Base-by-base conservation (phyloP, 2,888 invertebrate genomes). In the Mimas tiliae region DNA sequence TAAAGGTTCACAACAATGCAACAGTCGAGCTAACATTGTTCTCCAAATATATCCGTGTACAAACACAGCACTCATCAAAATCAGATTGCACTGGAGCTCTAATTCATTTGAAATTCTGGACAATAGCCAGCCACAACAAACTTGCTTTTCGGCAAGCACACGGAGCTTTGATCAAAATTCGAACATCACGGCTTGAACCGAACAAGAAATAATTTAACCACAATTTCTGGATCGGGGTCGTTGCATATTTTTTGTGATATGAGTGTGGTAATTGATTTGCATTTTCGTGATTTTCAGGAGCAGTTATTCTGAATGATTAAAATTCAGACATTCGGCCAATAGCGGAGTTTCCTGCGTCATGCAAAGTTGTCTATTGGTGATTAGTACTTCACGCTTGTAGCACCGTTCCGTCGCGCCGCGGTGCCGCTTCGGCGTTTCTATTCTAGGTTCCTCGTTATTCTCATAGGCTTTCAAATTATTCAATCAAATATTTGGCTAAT, bases 11-110 rank as follows among this genome's bases (percentile, higher is more conserved):
- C 27, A 52, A 58, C 58, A 50, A 58, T 58, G 38, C 58, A 65
- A 48, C 52, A 63, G 19, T 33, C 63, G 66, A 52, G 16, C 52
- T 51, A 16, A 63, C 63, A 66, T 63, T 63, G 66, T 53, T 62
- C 33, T 63, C 66, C 66, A 53, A 63, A 66, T 63, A 66, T 66
- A 66, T 63, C 63, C 53, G 47, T 19, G 63, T 48, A 62, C 66
- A 66, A 63, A 53, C 66, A 47, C 52, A 52, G 63, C 50, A 66
- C 66, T 65, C 62, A 65, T 65, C 65, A 66, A 63, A 66, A 63
- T 66, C 52, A 52, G 66, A 66, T 66, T 53, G 66, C 53, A 63
- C 63, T 38, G 52, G 66, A 51, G 38, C 50, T n/a, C 38, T 66
- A 66, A 63, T 48, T 66, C 66, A 66, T 63, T 58, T 47, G 66